Conservation (phyloP, 1,140 invertebrate species). For the Spodoptera litura region DNA sequence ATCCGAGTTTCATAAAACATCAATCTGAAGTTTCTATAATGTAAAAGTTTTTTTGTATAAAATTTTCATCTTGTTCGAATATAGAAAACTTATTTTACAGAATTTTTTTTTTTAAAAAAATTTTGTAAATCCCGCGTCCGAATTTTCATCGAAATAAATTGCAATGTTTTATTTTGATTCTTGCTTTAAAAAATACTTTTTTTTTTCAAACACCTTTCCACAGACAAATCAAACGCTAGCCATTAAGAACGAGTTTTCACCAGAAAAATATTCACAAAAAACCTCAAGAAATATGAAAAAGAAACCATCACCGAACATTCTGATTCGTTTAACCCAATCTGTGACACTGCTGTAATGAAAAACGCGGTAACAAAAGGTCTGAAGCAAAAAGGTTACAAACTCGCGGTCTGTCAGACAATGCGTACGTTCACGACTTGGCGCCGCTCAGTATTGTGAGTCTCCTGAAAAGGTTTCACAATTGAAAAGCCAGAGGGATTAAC, state of each 20-base stretch:
- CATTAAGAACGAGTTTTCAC: background rate
- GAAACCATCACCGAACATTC: slow-evolving; percentile 37
- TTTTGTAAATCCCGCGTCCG: no score
- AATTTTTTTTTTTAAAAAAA: no score
- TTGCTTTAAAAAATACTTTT: no score
- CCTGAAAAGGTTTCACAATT: slow-evolving; percentile 61
- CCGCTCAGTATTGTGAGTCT: slow-evolving; percentile 48
- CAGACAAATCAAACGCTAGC: background rate
- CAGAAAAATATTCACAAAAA: background rate
- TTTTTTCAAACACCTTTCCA: no score
- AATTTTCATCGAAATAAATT: no score
- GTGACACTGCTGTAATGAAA: slow-evolving; percentile 35
- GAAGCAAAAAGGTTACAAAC: slow-evolving; percentile 36
- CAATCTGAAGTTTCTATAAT: no score
- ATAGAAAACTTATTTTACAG: no score
- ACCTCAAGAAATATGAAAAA: slow-evolving; percentile 1
- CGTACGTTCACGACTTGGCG: slow-evolving; percentile 40
- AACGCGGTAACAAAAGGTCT: slow-evolving; percentile 5
- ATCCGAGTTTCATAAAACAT: no score
- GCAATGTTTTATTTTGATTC: no score
- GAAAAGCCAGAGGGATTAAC: slow-evolving; percentile 64
- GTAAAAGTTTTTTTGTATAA: no score
- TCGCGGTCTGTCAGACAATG: slow-evolving; percentile 26
- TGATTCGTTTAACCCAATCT: slow-evolving; percentile 36
- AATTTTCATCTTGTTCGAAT: no score